Evolutionary conservation across 30 jellyfish, hydroid and myxozoan genomes (phyloP), one percentile per base, ranked within the genome.

Genomic region (Cassiopea xamachana): DNA sequence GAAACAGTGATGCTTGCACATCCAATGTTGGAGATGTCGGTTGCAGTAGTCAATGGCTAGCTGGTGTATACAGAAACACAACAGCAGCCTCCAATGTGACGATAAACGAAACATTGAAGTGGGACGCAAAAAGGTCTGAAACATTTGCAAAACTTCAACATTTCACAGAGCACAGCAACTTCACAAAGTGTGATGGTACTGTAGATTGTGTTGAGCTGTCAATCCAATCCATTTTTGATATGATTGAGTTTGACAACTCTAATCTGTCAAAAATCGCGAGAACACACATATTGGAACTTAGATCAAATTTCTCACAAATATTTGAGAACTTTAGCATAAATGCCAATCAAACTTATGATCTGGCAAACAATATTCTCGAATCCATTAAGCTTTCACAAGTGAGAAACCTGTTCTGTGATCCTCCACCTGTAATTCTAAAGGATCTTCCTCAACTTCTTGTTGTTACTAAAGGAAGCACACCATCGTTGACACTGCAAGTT

Each of bases 121-220:
- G 97, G 97, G 79, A 62, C 13, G 15, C 75, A 12, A 68, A 80
- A 49, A 83, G 84, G 13, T 80, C 85, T 2, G 84, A 80, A 8
- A 82, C 79, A 2, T 58, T 69, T 45, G 39, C 94, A 60, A 77
- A 75, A 8, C 10, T 85, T 10, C 91, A 91, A 18, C 50, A 62
- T 8, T 82, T 69, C 71, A 83, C 93, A 7, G 69, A 78, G 8
- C 48, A 49, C 46, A 86, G 79, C 48, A 87, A 85, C 46, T 67
- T 48, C 87, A 61, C 93, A 9, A 45, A 60, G 9, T 91, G 97
- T 73, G 82, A 72, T 18, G 94, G 94, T 12, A 67, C 70, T 27
- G 14, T 73, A 2, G 97, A 91, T 50, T 91, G 97, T 27, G 97
- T 78, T 16, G 47, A 55, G 39, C 19, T 17, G 46, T 58, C 92